phyloP scores from a whole-genome alignment of 2,113 vertebrate genomes.

The Corythornis vintsioides region DNA sequence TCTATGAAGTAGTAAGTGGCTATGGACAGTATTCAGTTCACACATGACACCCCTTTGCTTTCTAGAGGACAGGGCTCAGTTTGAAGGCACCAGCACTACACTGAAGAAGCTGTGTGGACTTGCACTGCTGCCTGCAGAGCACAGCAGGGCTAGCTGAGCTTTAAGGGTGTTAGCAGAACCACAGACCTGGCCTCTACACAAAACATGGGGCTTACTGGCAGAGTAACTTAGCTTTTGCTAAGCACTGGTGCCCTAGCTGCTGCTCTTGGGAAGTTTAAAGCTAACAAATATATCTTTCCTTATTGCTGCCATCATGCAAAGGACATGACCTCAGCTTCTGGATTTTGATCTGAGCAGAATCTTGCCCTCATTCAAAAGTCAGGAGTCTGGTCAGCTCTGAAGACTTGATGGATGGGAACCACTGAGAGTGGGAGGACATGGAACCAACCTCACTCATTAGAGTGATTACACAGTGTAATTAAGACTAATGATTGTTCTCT shows the following conservation, averaged over 20 bases:
- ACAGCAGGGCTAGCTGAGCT: neutral
- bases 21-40: neutral
- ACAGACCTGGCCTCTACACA: neutral
- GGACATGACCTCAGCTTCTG: neutral
- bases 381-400: neutral
- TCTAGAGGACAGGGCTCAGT: fast-evolving
- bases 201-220: fast-evolving
- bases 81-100: neutral
- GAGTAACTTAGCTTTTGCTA: neutral
- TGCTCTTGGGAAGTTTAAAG: neutral
- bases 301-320: neutral
- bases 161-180: neutral
- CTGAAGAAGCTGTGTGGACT: neutral
- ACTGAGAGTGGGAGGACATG: neutral
- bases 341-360: neutral
- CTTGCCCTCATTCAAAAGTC: neutral
- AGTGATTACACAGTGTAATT: neutral
- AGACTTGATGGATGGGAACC: neutral
- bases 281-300: neutral
- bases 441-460: neutral
- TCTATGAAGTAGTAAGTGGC: neutral
- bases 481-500: neutral
- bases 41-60: neutral
- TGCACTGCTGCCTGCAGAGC: neutral
- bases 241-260: neutral